These are phyloP conservation scores for Aix galericulata DNA, from an alignment of 2,113 vertebrate genomes.

Conservation along the genomic window DNA sequence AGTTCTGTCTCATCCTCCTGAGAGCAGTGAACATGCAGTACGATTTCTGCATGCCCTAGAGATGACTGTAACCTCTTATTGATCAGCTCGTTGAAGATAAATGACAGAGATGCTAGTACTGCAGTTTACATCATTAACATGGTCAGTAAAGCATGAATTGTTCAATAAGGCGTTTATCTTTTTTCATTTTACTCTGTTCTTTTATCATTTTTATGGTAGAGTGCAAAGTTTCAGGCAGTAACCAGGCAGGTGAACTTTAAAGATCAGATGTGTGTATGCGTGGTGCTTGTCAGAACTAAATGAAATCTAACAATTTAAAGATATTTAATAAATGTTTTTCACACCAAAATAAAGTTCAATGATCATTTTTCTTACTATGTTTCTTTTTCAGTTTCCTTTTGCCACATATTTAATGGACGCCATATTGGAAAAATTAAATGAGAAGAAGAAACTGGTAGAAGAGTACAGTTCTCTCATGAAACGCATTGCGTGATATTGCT, in stretches of 20 bases:
- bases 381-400: constrained; percentile 89
- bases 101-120: constrained; percentile 81
- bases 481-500: constrained; percentile 69
- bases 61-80: constrained; percentile 82
- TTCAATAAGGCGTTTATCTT: constrained; percentile 84
- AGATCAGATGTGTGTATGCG: constrained; percentile 39
- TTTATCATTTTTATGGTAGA: constrained; percentile 82
- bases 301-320: constrained; percentile 69
- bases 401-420: constrained; percentile 87
- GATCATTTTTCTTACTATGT: constrained; percentile 71
- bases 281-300: constrained; percentile 58
- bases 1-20: constrained; percentile 55
- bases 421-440: constrained; percentile 90
- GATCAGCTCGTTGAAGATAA: constrained; percentile 83
- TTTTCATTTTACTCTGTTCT: constrained; percentile 79
- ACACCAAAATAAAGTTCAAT: constrained; percentile 57
- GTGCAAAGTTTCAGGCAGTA: constrained; percentile 70
- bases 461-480: constrained; percentile 83
- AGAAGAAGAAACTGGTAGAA: constrained; percentile 90
- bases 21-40: constrained; percentile 67
- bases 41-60: constrained; percentile 72
- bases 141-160: constrained; percentile 85
- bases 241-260: constrained; percentile 70
- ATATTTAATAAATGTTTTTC: constrained; percentile 61
- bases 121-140: constrained; percentile 87